Evolutionary conservation across 2,797 vertebrate genomes (phyloP).

Genomic region (Percopsis omiscomaycus): DNA sequence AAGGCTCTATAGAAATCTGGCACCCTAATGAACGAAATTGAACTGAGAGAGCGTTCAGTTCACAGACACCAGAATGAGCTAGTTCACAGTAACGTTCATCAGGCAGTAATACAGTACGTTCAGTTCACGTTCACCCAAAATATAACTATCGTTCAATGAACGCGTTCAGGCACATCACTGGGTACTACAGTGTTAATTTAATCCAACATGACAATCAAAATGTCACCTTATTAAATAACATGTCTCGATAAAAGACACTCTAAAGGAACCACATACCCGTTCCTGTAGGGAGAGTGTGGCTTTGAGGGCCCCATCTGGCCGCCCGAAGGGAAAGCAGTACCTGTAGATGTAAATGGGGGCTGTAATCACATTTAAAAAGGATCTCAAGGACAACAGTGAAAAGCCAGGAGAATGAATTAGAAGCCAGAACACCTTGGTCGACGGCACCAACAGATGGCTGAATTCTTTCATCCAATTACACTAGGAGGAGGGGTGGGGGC

Average conservation of each 20-base stretch:
- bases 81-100: too few species aligned
- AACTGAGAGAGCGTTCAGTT: too few species aligned
- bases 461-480: constrained; percentile 60
- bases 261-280: constrained; percentile 79
- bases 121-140: too few species aligned
- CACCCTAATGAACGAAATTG: too few species aligned
- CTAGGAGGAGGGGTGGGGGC: constrained; percentile 32
- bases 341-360: constrained; percentile 70
- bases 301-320: constrained; percentile 97
- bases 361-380: constrained; percentile 48
- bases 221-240: not conserved
- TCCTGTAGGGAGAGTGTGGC: constrained; percentile 94
- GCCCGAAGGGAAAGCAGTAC: constrained; percentile 97
- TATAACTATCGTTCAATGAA: too few species aligned
- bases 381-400: constrained; percentile 53
- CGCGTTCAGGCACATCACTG: too few species aligned
- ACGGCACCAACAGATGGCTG: constrained; percentile 63
- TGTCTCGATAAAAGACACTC: constrained; percentile 3
- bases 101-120: too few species aligned
- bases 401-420: constrained; percentile 27
- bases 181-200: too few species aligned
- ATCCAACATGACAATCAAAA: too few species aligned
- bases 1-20: too few species aligned
- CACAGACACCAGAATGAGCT: too few species aligned
- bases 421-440: constrained; percentile 35